Percentiles rank a stretch among this genome's conserved stretches.
Evolutionary conservation across 2,113 vertebrate species (phyloP).

Genomic region (Lamprologus ornatipinnis): DNA sequence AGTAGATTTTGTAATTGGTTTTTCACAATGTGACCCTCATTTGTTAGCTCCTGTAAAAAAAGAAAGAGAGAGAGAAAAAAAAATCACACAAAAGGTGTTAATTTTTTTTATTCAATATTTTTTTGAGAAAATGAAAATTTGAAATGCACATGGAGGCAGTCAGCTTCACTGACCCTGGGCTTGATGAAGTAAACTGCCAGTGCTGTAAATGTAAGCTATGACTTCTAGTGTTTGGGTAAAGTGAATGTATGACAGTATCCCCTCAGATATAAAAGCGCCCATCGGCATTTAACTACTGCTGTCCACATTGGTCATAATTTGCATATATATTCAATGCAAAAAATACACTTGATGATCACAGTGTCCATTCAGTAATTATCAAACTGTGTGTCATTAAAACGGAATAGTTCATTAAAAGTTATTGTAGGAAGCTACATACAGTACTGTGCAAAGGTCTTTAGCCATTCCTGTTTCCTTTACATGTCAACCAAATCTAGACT

Average conservation of each 20-base stretch:
- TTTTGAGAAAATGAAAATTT: background rate
- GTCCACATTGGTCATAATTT: background rate
- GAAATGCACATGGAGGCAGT: background rate
- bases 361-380: background rate
- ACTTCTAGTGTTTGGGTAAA: background rate
- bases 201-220: background rate
- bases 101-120: background rate
- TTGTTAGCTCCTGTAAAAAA: background rate
- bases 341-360: background rate
- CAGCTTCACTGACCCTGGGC: background rate
- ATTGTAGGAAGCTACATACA: background rate
- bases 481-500: background rate
- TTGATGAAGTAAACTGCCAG: background rate
- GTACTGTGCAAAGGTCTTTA: background rate
- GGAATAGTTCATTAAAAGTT: background rate
- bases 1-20: background rate
- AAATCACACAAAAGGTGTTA: background rate
- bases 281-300: background rate
- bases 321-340: background rate
- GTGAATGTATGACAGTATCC: background rate
- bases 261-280: background rate
- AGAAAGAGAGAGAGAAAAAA: background rate
- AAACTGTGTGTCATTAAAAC: background rate
- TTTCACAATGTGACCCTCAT: background rate
- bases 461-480: background rate